phyloP scores from a whole-genome alignment of 2,797 vertebrate genomes.

The Dromococcyx pavoninus region DNA sequence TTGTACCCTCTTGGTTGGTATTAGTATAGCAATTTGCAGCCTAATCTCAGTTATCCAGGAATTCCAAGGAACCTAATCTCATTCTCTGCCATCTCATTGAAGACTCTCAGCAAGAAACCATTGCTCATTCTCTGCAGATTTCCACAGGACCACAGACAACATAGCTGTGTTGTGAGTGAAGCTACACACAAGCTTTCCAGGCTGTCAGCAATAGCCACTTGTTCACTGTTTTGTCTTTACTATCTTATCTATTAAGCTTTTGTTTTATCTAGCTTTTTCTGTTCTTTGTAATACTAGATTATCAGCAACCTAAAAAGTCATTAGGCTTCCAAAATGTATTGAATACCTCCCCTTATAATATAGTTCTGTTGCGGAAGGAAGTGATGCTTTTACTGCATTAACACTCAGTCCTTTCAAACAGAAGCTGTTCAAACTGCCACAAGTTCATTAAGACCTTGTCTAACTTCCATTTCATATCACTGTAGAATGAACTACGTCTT shows the following conservation, averaged over 20 bases:
- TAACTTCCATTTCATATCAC: neutral
- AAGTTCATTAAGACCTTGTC: neutral
- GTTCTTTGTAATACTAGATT: neutral
- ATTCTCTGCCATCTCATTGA: neutral
- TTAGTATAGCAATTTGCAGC: neutral
- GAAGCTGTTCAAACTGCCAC: neutral
- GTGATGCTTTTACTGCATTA: neutral
- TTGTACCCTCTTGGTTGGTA: neutral
- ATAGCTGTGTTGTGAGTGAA: neutral
- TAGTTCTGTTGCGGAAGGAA: neutral
- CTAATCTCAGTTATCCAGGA: neutral
- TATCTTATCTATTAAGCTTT: neutral
- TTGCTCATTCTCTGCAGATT: neutral
- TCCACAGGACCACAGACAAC: neutral
- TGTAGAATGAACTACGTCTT: neutral
- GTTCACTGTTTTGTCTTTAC: neutral
- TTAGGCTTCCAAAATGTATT: neutral
- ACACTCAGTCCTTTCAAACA: neutral
- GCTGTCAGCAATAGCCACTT: neutral
- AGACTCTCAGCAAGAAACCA: neutral
- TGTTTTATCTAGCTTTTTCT: neutral
- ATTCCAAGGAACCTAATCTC: neutral
- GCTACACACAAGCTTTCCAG: neutral
- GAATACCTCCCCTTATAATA: neutral
- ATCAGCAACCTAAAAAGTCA: neutral